A percentile compares a stretch with the other conserved stretches of the same genome.
These are phyloP conservation scores for Macrobrachium rosenbergii DNA, from an alignment of 1,140 invertebrate genomes.

Conservation along the genomic window DNA sequence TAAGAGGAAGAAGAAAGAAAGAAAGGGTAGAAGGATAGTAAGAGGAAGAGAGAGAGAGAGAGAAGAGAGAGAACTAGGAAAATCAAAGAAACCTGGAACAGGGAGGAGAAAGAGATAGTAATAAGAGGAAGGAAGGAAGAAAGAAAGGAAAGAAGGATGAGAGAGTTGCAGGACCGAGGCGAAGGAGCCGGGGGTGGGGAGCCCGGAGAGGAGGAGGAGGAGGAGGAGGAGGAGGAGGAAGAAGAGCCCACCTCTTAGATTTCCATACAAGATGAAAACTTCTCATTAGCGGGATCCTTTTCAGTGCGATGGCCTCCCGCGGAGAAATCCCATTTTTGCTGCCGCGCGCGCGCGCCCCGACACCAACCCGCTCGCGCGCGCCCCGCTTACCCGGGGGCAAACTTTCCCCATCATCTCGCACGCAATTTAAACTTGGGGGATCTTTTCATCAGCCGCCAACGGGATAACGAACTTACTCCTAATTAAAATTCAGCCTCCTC, in stretches of 20 bases:
- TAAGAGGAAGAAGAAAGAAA: too few relatives aligned
- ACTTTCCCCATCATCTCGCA: conserved; percentile 53
- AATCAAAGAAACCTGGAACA: too few relatives aligned
- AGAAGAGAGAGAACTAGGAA: too few relatives aligned
- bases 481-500: conserved; percentile 66
- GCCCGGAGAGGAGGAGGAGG: not conserved
- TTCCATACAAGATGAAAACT: conserved; percentile 61
- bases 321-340: conserved; percentile 62
- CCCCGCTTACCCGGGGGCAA: conserved; percentile 17
- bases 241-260: conserved; percentile 33
- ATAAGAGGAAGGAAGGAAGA: too few relatives aligned
- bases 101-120: too few relatives aligned
- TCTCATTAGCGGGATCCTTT: conserved; percentile 60
- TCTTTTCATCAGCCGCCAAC: conserved; percentile 53
- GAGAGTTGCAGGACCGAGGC: too few relatives aligned
- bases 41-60: too few relatives aligned
- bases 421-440: conserved; percentile 65
- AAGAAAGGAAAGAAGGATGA: too few relatives aligned
- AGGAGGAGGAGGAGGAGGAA: not conserved
- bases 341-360: not conserved
- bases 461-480: conserved; percentile 61
- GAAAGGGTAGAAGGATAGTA: too few relatives aligned
- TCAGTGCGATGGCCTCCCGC: conserved; percentile 57
- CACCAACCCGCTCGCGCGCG: not conserved
- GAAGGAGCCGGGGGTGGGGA: not conserved